Evolutionary conservation across 2,113 vertebrate genomes (phyloP).

Genomic region (Spea multiplicata): DNA sequence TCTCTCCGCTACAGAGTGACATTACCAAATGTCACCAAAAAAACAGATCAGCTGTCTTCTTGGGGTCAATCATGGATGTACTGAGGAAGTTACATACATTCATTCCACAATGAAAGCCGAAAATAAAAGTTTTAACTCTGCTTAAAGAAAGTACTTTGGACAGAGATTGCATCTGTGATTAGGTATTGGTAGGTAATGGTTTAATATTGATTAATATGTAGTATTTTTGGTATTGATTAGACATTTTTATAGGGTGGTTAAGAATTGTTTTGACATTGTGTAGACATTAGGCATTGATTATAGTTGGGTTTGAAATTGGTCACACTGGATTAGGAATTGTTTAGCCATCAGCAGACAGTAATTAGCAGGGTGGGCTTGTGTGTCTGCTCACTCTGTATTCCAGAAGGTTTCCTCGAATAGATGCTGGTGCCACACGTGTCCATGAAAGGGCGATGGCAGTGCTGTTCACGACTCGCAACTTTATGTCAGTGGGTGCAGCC

Average conservation of each 20-base stretch:
- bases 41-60: too few relatives aligned
- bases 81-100: too few relatives aligned
- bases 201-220: neutral
- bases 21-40: too few relatives aligned
- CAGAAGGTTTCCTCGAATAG: slow-evolving; percentile 87
- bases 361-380: neutral
- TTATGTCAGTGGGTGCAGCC: slow-evolving; percentile 78
- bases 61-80: too few relatives aligned
- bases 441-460: slow-evolving; percentile 81
- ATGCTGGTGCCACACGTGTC: slow-evolving; percentile 79
- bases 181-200: neutral
- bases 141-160: too few relatives aligned
- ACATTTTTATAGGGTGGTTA: neutral
- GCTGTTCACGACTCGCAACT: slow-evolving; percentile 79
- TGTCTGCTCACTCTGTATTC: slow-evolving; percentile 86
- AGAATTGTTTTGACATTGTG: neutral
- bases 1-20: too few relatives aligned
- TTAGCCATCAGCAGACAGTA: slow-evolving; percentile 13
- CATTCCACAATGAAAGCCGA: too few relatives aligned
- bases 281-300: neutral
- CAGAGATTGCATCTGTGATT: neutral
- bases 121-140: too few relatives aligned
- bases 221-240: neutral
- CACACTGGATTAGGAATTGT: slow-evolving; percentile 7
- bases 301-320: neutral